Evolutionary conservation across 37 sponge, comb jelly and placozoan genomes (phyloP), one percentile per base, ranked within the genome.

Genomic region (Geodia barretti): DNA sequence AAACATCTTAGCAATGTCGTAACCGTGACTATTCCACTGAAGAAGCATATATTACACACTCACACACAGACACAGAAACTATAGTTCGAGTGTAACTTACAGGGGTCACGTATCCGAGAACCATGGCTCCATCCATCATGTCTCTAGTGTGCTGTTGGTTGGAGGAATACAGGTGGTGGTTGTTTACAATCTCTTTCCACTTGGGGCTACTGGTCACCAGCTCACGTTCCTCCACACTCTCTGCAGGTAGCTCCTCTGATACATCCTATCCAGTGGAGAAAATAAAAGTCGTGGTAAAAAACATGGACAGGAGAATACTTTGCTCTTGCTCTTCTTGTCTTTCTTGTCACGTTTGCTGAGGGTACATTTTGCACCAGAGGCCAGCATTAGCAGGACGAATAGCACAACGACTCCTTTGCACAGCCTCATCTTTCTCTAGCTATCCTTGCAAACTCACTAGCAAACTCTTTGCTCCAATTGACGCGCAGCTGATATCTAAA

Each of bases 11-110:
- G 97, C 95, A 41, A 83, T 85, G 34, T 99, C 94, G 74, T 99
- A 99, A 32, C 99, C 99, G 80, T 97, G 95, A 70, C 66, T 90
- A 63, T 99, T 99, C 99, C 99, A 99, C 95, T 95, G 63, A 1
- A 39, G 43, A 33, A 37, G 21, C 8, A 23, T 36, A 17, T 42
- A 41, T 74, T 69, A 29, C 28, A 39, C 70, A 79, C 21, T 3
- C 36, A 59, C 37, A 24, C 35, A 9, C 41, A 62, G 33, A 21
- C 0, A 77, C 25, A 29, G n/a, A n/a, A n/a, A n/a, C n/a, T n/a
- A n/a, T n/a, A n/a, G n/a, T n/a, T n/a, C n/a, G n/a, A 14, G 11
- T 47, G 2, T 23, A 30, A 76, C 95, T 68, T 61, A 94, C 95
- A 8, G 97, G 97, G 19, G 97, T 96, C 31, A 96, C 97, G 59